Percentiles rank a stretch among this genome's conserved stretches.
phyloP scores from a whole-genome alignment of 2,797 vertebrate genomes.

The Myoxocephalus aenaeus region DNA sequence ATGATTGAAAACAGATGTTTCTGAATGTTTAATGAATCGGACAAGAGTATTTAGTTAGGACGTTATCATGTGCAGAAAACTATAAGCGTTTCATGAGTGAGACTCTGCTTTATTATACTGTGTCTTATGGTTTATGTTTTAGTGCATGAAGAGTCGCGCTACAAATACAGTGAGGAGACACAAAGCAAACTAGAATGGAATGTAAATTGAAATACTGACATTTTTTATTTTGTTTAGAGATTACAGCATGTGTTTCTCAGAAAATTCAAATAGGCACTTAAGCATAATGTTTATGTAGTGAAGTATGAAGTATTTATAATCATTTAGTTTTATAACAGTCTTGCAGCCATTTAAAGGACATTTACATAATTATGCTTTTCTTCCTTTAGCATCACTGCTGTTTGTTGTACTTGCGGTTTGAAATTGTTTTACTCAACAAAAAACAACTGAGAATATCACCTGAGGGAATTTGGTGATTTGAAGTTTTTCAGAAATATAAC shows the following conservation, averaged over 20 bases:
- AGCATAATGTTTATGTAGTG: not conserved
- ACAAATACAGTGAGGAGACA: not conserved
- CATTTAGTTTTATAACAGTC: not conserved
- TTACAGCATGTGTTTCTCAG: not conserved
- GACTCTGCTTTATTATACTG: not conserved
- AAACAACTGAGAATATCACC: not conserved
- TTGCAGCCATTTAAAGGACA: constrained; percentile 9
- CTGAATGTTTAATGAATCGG: constrained; percentile 48
- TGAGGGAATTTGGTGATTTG: not conserved
- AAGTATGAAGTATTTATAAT: not conserved
- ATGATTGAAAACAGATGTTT: constrained; percentile 65
- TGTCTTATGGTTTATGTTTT: not conserved
- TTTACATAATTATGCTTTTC: not conserved
- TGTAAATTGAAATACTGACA: constrained; percentile 5
- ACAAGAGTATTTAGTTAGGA: not conserved
- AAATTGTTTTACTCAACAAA: not conserved
- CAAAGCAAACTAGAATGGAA: not conserved
- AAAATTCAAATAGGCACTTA: not conserved
- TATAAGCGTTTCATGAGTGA: not conserved
- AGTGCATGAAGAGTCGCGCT: not conserved
- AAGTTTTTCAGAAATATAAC: not conserved
- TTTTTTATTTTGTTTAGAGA: not conserved
- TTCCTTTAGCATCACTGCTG: not conserved
- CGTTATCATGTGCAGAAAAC: constrained; percentile 27
- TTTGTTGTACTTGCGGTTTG: not conserved